Base-by-base conservation (phyloP, 2,113 vertebrate genomes). In the Coryphaenoides rupestris region DNA sequence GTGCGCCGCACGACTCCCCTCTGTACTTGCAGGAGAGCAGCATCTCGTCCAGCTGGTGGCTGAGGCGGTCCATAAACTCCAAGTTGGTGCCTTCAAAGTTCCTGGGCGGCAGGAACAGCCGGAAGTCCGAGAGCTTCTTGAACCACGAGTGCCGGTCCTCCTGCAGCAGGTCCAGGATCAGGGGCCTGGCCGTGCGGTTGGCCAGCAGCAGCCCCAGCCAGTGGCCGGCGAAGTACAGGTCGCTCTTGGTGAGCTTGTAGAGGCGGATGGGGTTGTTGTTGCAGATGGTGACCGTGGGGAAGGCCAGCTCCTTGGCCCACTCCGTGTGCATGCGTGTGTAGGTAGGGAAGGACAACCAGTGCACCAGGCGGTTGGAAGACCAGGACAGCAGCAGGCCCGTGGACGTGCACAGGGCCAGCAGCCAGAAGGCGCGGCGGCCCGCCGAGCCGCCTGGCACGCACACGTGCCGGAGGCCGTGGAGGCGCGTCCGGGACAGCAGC, bases 231-330 rank as follows among this genome's bases (percentile, higher is more conserved):
- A 96, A 98, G 76, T 98, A 98, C 26, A 99, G 86, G 85, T 99
- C 96, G 49, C 94, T 96, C 86, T 98, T 98, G 89, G 95, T 96
- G 75, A 99, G 93, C 70, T 94, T 93, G 71, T 94, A 94, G 74
- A 99, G 94, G 69, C 96, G 95, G 23, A 98, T 89, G 0, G 95
- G 95, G 87, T 98, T 98, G 90, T 99, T 99, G 93, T 99, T 99
- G 86, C 96, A 99, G 83, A 99, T 91, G 19, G 96, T 99, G 84
- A 98, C 91, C 10, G 95, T 89, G 19, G 96, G 96, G 88, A 98
- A 99, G 65, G 92, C 81, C 77, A 98, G 87, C 88, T 96, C 94
- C 69, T 92, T 93, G 83, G 95, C 95, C 95, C 95, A 98, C 87
- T 96, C 92, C 2, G 92, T 92, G 84, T 96, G 95, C 78, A 98